Evolutionary conservation across 2,888 invertebrate species (phyloP).

Genomic region (Ennomos fuscantarius): DNA sequence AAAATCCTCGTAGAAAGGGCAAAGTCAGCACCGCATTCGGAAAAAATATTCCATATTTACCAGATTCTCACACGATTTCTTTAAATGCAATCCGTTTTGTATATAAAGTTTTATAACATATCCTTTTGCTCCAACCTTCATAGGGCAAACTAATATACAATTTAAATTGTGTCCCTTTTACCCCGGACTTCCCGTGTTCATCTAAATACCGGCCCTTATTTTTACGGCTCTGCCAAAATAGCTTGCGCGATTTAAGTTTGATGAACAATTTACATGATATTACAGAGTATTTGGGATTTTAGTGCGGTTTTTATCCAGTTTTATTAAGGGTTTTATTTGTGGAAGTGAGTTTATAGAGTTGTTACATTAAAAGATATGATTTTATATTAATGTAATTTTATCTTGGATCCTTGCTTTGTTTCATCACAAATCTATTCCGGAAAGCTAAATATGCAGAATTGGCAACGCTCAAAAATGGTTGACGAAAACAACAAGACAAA

Average conservation of each 20-base stretch:
- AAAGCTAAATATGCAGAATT: too few species aligned
- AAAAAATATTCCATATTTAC: slow-evolving; percentile 50
- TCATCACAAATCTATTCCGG: too few species aligned
- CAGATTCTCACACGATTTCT: slow-evolving; percentile 48
- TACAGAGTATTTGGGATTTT: slow-evolving; percentile 28
- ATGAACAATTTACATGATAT: slow-evolving; percentile 54
- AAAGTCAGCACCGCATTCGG: slow-evolving; percentile 38
- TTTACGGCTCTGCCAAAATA: slow-evolving; percentile 62
- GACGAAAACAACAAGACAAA: too few species aligned
- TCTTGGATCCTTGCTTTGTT: too few species aligned
- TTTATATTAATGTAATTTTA: too few species aligned
- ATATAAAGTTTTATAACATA: slow-evolving; percentile 56
- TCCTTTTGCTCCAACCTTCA: slow-evolving; percentile 53
- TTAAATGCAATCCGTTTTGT: slow-evolving; percentile 46
- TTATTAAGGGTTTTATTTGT: slow-evolving; percentile 21
- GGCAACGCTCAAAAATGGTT: too few species aligned
- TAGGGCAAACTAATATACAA: slow-evolving; percentile 64
- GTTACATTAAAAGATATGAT: not conserved
- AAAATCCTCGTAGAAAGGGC: slow-evolving; percentile 24
- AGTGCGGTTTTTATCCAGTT: slow-evolving; percentile 23
- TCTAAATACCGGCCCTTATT: slow-evolving; percentile 55
- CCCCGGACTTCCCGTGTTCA: slow-evolving; percentile 28
- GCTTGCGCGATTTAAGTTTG: slow-evolving; percentile 52
- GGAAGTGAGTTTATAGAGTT: slow-evolving; percentile 11
- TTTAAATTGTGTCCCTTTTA: slow-evolving; percentile 71